A percentile compares a stretch with the other conserved stretches of the same genome.
phyloP scores from a whole-genome alignment of 2,888 invertebrate genomes.

The Endotricha flammealis region DNA sequence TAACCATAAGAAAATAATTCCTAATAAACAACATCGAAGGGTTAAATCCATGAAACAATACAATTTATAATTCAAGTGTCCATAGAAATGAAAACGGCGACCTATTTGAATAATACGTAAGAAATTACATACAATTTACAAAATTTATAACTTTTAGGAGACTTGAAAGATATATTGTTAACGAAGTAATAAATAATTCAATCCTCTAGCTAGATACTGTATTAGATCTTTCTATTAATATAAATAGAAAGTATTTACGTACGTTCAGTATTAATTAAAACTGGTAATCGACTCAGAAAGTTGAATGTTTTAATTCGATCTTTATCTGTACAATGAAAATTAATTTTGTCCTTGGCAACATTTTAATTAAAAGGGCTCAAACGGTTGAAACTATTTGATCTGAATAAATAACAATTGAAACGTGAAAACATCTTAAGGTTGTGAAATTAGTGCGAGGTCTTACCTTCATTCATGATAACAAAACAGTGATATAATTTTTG shows the following conservation, averaged over 20 bases:
- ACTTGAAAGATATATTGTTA: no score
- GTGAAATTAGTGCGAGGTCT: conserved; percentile 40
- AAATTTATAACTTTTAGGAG: no score
- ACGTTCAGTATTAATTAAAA: conserved; percentile 1
- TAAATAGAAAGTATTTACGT: neutral
- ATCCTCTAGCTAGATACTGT: no score
- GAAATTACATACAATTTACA: no score
- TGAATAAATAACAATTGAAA: conserved; percentile 11
- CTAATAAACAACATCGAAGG: no score
- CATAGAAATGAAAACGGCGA: no score
- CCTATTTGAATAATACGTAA: no score
- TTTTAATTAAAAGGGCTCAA: conserved; percentile 12
- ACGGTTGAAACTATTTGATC: conserved; percentile 6
- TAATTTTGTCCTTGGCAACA: conserved; percentile 9
- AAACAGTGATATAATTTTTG: neutral
- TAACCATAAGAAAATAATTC: no score
- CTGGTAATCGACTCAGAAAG: neutral
- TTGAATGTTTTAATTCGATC: conserved; percentile 1
- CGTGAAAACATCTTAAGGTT: conserved; percentile 31
- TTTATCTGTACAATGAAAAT: neutral
- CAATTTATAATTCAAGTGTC: neutral
- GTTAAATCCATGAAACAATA: no score
- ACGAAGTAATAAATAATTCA: conserved; percentile 5
- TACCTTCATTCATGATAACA: conserved; percentile 16
- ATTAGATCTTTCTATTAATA: no score